Evolutionary conservation across 2,888 invertebrate genomes (phyloP).

Genomic region (Fissipunctia ypsillon): DNA sequence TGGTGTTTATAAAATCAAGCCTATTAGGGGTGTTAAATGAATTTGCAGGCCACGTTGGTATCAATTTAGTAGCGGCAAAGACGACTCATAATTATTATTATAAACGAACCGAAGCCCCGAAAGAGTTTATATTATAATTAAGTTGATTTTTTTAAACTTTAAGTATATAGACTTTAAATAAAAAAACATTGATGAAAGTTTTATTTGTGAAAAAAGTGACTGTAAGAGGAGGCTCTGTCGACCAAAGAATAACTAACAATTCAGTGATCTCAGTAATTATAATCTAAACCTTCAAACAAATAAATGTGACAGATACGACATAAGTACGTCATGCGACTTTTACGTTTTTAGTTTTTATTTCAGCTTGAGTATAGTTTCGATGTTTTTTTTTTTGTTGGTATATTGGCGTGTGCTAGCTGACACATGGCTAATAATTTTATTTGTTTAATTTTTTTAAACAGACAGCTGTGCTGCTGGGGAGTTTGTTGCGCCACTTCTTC

Average conservation of each 20-base stretch:
- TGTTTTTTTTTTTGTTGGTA: too few species aligned
- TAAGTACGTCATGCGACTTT: too few species aligned
- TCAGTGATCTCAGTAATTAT: neutral
- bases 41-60: conserved; percentile 18
- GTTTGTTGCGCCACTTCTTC: too few species aligned
- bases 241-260: neutral
- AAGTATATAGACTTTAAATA: neutral
- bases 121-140: neutral
- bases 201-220: neutral
- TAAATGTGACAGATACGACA: neutral
- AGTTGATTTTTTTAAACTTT: too few species aligned
- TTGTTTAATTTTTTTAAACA: too few species aligned
- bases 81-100: neutral
- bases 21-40: conserved; percentile 23
- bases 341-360: too few species aligned
- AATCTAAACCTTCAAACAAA: neutral
- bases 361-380: too few species aligned
- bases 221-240: neutral
- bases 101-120: neutral
- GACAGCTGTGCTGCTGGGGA: too few species aligned
- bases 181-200: neutral
- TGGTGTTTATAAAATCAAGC: conserved; percentile 41
- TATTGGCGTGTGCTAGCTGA: too few species aligned
- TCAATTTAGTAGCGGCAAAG: neutral
- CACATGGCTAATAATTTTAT: too few species aligned